Conservation (phyloP, 2,113 vertebrate genomes). For the Stictonetta naevosa region DNA sequence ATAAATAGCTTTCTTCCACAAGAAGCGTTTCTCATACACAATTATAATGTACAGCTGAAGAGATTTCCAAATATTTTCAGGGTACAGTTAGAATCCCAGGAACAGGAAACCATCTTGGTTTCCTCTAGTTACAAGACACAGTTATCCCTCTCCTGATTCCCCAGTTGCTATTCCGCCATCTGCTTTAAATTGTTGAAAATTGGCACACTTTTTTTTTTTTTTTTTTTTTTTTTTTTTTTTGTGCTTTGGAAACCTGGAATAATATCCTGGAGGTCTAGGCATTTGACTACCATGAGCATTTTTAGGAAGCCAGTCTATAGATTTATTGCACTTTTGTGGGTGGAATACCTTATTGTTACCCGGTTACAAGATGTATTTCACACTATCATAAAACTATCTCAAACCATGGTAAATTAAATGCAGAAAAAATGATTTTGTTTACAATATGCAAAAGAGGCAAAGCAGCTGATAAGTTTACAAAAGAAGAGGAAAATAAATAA, state of each 20-base stretch:
- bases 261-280: not conserved
- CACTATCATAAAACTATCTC: not conserved
- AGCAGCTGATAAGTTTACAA: not conserved
- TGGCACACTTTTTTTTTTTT: rapidly evolving
- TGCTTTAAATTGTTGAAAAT: not conserved
- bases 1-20: not conserved
- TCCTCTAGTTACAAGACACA: not conserved
- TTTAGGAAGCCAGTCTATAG: not conserved
- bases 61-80: not conserved
- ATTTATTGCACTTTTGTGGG: not conserved
- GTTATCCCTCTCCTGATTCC: too few relatives aligned
- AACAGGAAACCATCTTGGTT: not conserved
- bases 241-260: not conserved
- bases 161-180: rapidly evolving
- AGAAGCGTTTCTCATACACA: not conserved
- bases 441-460: not conserved
- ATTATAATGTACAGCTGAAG: not conserved
- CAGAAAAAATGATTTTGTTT: not conserved
- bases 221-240: not conserved
- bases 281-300: not conserved
- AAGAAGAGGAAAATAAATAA: rapidly evolving
- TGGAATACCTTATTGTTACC: not conserved
- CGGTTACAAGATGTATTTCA: not conserved
- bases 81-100: not conserved
- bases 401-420: not conserved